A percentile compares a stretch with the other conserved stretches of the same genome.
Conservation (phyloP, 2,888 invertebrate genomes). For the Uloborus plumipes region DNA sequence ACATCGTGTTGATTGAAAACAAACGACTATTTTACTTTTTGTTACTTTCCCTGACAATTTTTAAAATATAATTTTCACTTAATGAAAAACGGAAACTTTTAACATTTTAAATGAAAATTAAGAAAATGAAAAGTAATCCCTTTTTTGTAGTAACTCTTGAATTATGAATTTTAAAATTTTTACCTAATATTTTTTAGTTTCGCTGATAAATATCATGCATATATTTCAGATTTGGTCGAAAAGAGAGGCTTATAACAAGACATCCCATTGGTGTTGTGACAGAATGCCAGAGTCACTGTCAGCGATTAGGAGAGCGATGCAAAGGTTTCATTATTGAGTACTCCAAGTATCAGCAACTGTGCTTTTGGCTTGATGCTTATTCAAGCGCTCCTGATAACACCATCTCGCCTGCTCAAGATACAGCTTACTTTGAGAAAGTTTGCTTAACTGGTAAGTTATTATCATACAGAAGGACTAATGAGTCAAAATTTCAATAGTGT, state of each 20-base stretch:
- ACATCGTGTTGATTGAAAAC: too few species aligned
- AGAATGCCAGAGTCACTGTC: slow-evolving; percentile 66
- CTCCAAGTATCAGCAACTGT: slow-evolving; percentile 69
- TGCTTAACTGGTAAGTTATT: slow-evolving; percentile 65
- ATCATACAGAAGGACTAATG: not conserved
- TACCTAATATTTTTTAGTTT: too few species aligned
- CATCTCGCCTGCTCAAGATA: slow-evolving; percentile 57
- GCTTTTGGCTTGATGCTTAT: slow-evolving; percentile 71
- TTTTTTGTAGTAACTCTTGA: too few species aligned
- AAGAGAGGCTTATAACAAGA: slow-evolving; percentile 65
- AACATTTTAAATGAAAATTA: too few species aligned
- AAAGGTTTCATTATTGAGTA: slow-evolving; percentile 67
- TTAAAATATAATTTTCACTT: too few species aligned
- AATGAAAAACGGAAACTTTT: too few species aligned
- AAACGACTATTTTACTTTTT: too few species aligned
- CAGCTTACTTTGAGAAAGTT: slow-evolving; percentile 67
- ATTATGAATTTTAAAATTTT: too few species aligned
- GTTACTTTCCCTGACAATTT: too few species aligned
- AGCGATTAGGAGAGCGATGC: slow-evolving; percentile 66
- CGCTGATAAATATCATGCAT: too few species aligned
- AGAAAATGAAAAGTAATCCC: too few species aligned
- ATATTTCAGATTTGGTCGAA: slow-evolving; percentile 55
- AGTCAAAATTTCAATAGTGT: not conserved
- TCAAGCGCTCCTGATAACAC: slow-evolving; percentile 70
- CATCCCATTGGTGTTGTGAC: slow-evolving; percentile 65